Evolutionary conservation across 2,113 vertebrate genomes (phyloP), one percentile per base, ranked within the genome.

Genomic region (Polypterus bichir): DNA sequence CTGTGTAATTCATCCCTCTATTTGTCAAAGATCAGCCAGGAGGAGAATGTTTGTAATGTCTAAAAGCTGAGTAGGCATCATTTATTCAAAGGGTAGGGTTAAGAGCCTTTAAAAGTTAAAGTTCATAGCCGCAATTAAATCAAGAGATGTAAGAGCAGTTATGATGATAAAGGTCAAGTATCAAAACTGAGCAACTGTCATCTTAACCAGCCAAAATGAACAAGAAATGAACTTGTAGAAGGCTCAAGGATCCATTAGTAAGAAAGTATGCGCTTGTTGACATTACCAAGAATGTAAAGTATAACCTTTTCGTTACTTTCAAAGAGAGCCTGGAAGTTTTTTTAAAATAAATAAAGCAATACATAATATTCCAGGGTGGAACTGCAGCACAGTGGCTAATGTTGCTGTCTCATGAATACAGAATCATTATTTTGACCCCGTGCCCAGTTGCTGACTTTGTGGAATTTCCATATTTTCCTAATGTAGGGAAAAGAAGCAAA

Each of bases 91-190:
- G 10, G 55, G 59, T 4, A 61, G 59, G 44, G 64, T 69, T 69
- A 68, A 59, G n/a, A 68, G 61, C 67, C 60, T 70, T 74, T 53
- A 67, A 68, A 72, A 70, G 64, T 66, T 72, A 70, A 74, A 76
- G 73, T 76, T 82, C 80, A 73, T 70, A 66, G 68, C 57, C 67
- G 56, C 66, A 75, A 79, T 78, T 77, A 78, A 73, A 76, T 74
- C 63, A 70, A n/a, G 47, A 65, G 61, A 5, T 49, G 56, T 65
- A 62, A 69, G 71, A 69, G 66, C 54, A 69, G 27, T 9, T 59
- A 62, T 60, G 66, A 66, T 70, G 47, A 60, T 59, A 71, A 75
- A 78, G 74, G 74, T 76, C 74, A 68, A 47, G 58, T 57, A 61
- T 67, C 65, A 72, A 7, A 52, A 56, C 57, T 68, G 51, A 67